phyloP scores from a whole-genome alignment of 1,140 invertebrate genomes.

The Latrodectus geometricus region DNA sequence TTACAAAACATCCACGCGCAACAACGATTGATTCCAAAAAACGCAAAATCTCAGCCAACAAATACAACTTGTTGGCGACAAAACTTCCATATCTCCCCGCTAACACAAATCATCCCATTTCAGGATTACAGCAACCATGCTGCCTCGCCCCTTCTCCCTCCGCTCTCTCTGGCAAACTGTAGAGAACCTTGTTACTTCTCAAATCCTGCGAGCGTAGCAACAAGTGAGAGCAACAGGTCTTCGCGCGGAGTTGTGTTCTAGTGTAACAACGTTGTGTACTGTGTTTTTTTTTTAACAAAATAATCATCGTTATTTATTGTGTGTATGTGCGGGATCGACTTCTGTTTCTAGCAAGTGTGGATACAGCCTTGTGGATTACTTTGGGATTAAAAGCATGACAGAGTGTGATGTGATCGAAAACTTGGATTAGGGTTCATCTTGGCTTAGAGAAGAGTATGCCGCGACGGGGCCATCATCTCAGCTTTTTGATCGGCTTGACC shows the following conservation, averaged over 20 bases:
- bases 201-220: neutral
- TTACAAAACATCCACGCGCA: too few relatives aligned
- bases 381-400: neutral
- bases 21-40: too few relatives aligned
- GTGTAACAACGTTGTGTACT: neutral
- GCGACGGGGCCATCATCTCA: constrained; percentile 24
- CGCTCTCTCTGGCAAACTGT: neutral
- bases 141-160: neutral
- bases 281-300: neutral
- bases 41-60: neutral
- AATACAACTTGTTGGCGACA: neutral
- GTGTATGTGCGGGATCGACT: neutral
- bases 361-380: constrained; percentile 9
- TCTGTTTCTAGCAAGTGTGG: neutral
- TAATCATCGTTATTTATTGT: neutral
- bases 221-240: constrained; percentile 13
- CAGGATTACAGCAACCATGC: neutral
- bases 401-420: neutral
- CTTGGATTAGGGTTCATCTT: neutral
- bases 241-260: neutral
- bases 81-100: neutral
- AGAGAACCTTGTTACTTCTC: neutral
- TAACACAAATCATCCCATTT: neutral
- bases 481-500: constrained; percentile 40
- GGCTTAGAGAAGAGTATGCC: neutral